Conservation (phyloP, 2,113 vertebrate species). For the Galbula dea region DNA sequence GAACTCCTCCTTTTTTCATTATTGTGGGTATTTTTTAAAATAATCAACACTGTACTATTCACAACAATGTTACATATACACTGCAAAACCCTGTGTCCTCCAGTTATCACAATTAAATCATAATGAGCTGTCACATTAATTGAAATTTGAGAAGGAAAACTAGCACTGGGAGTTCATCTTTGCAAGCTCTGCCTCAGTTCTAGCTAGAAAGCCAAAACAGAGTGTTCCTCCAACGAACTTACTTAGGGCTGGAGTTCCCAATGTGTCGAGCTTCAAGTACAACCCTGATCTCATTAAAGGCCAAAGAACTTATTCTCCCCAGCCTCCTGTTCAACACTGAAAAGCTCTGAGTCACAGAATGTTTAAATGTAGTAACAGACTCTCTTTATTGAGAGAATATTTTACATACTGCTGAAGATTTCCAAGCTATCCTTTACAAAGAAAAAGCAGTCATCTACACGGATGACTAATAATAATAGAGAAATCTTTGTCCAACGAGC, state of each 20-base stretch:
- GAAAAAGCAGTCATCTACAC: background rate
- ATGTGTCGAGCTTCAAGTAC: background rate
- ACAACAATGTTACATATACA: accelerated
- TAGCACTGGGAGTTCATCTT: background rate
- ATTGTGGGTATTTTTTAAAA: background rate
- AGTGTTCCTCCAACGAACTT: background rate
- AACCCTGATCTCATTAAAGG: accelerated
- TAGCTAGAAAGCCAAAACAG: background rate
- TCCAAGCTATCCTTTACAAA: background rate
- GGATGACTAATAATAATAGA: slow-evolving; percentile 21
- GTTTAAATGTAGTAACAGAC: background rate
- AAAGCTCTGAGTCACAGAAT: background rate
- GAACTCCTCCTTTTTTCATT: background rate
- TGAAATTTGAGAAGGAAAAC: background rate
- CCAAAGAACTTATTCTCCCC: background rate
- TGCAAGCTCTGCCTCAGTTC: background rate
- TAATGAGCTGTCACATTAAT: background rate
- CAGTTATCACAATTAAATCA: background rate
- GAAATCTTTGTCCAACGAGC: slow-evolving; percentile 14
- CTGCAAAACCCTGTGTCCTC: background rate
- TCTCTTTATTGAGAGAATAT: background rate
- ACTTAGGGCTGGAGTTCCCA: background rate
- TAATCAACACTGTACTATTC: background rate
- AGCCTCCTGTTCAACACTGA: background rate
- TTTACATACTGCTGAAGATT: slow-evolving; percentile 11